phyloP scores from a whole-genome alignment of 2,113 vertebrate species.

The Saguinus imperator region DNA sequence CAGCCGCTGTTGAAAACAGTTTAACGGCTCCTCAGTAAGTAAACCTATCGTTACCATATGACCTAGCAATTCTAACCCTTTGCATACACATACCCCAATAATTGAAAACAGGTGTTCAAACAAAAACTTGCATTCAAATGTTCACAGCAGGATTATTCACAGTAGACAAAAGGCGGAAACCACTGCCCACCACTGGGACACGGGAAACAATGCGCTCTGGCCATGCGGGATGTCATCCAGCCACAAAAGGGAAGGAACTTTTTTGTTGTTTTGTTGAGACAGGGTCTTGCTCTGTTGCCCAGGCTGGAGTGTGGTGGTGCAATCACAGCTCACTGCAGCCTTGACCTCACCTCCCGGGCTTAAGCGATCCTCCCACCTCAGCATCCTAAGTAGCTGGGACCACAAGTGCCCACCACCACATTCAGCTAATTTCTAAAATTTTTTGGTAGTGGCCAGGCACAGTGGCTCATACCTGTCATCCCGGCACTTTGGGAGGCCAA shows the following conservation, averaged over 20 bases:
- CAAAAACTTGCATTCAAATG: neutral
- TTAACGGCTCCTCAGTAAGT: rapidly evolving
- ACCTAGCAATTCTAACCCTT: neutral
- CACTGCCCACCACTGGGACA: rapidly evolving
- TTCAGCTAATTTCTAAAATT: too few species aligned
- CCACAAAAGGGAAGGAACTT: neutral
- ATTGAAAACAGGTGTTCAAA: neutral
- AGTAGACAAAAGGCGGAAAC: neutral
- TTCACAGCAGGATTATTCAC: neutral
- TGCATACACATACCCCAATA: rapidly evolving
- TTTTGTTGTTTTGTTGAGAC: too few species aligned
- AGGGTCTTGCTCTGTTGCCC: too few species aligned
- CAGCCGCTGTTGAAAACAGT: rapidly evolving
- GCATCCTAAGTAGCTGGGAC: too few species aligned
- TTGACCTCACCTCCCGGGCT: too few species aligned
- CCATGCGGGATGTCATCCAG: rapidly evolving
- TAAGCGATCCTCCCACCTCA: too few species aligned
- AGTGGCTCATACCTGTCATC: too few species aligned
- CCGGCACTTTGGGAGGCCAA: too few species aligned
- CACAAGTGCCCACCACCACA: too few species aligned
- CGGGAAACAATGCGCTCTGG: rapidly evolving
- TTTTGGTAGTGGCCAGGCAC: too few species aligned
- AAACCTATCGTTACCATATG: rapidly evolving
- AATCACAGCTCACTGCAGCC: too few species aligned
- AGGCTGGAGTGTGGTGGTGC: too few species aligned